A percentile compares a stretch with the other conserved stretches of the same genome.
phyloP scores from a whole-genome alignment of 2,888 invertebrate genomes.

The Drosophila bunnanda region DNA sequence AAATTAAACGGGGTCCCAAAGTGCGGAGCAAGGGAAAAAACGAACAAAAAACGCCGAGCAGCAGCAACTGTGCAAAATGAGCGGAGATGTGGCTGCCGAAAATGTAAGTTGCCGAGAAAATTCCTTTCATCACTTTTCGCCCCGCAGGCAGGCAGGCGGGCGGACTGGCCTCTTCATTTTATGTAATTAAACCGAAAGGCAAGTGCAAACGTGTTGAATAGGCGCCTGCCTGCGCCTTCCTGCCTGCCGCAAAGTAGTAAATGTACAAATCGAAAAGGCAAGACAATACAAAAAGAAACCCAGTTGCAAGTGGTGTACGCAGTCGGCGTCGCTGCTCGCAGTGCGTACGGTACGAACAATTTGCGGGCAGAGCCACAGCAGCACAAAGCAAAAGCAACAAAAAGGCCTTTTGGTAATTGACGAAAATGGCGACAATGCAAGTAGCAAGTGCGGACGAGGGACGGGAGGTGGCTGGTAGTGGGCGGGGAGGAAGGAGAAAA shows the following conservation, averaged over 20 bases:
- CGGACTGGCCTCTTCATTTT: constrained; percentile 12
- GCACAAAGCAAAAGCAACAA: constrained; percentile 38
- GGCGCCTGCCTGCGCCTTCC: constrained; percentile 2
- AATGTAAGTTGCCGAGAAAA: constrained; percentile 76
- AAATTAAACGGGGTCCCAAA: constrained; percentile 2
- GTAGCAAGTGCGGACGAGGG: constrained; percentile 48
- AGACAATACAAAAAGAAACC: constrained; percentile 4
- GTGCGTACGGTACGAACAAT: constrained; percentile 26
- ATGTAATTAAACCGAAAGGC: constrained; percentile 50
- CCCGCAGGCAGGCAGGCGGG: background rate
- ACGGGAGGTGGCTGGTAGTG: constrained; percentile 20
- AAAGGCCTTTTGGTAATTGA: constrained; percentile 76
- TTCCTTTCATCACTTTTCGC: constrained; percentile 47
- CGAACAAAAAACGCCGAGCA: constrained; percentile 60
- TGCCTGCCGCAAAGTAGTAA: constrained; percentile 25
- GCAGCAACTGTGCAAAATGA: constrained; percentile 80
- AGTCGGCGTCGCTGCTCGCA: constrained; percentile 20
- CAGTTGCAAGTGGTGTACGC: constrained; percentile 45
- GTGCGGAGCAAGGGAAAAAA: constrained; percentile 1
- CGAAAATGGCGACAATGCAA: constrained; percentile 84
- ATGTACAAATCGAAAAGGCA: background rate
- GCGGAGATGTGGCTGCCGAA: constrained; percentile 82
- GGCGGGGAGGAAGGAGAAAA: constrained; percentile 24
- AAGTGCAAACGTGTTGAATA: constrained; percentile 65
- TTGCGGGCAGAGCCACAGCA: constrained; percentile 4